These are phyloP conservation scores for Chirona hameri DNA, from an alignment of 2,888 invertebrate genomes.

Conservation along the genomic window DNA sequence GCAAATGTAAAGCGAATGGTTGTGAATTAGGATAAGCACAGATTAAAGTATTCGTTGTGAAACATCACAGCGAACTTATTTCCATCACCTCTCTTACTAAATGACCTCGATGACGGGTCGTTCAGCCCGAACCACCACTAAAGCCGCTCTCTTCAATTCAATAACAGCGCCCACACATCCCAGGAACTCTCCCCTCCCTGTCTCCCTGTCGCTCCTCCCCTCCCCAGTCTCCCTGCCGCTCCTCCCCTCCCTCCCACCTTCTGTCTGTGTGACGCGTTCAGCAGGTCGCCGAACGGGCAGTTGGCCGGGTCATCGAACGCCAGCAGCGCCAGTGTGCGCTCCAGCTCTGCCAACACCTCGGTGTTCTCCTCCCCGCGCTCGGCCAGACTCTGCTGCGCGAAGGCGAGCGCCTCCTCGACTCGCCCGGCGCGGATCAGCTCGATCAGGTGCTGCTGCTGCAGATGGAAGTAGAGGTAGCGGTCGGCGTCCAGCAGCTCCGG, in stretches of 20 bases:
- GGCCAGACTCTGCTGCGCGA: slow-evolving; percentile 75
- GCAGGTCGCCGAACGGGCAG: slow-evolving; percentile 90
- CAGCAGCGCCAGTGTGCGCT: slow-evolving; percentile 86
- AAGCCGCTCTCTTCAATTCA: too few species aligned
- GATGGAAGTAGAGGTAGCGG: slow-evolving; percentile 89
- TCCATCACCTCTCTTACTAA: too few species aligned
- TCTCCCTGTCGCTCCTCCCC: too few species aligned
- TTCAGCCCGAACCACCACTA: too few species aligned
- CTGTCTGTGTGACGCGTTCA: slow-evolving; percentile 90
- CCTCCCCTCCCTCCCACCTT: slow-evolving; percentile 57
- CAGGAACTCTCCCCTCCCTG: too few species aligned
- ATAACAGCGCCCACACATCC: too few species aligned
- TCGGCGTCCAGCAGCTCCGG: slow-evolving; percentile 94
- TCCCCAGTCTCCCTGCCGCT: too few species aligned
- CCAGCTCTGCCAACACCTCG: slow-evolving; percentile 66
- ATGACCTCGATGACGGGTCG: too few species aligned
- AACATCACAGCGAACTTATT: too few species aligned
- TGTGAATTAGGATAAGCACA: too few species aligned
- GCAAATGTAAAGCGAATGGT: too few species aligned
- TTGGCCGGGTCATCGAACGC: slow-evolving; percentile 95
- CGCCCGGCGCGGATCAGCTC: slow-evolving; percentile 79
- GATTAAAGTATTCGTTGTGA: too few species aligned
- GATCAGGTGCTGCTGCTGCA: slow-evolving; percentile 87
- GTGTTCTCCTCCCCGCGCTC: slow-evolving; percentile 79
- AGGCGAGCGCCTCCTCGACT: slow-evolving; percentile 74